Conservation (phyloP, 2,113 vertebrate genomes). For the Solenodon paradoxus region DNA sequence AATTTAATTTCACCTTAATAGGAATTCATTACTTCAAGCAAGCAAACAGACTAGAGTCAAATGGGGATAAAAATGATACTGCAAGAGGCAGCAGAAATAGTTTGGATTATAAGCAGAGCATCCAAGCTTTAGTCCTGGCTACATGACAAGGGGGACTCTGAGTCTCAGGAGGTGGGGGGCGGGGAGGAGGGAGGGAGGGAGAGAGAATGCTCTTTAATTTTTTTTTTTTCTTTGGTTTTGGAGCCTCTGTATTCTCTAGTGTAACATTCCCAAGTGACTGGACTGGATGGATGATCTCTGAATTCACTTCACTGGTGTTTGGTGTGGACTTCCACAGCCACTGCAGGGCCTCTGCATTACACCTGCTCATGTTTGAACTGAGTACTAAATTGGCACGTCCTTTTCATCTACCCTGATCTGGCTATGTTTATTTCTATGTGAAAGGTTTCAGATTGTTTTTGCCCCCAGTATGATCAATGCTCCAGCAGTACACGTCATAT, state of each 20-base stretch:
- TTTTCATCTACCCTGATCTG: not conserved
- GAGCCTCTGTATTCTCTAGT: not conserved
- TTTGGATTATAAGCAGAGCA: not conserved
- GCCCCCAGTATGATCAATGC: not conserved
- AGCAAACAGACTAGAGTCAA: not conserved
- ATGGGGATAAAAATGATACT: conserved; percentile 4
- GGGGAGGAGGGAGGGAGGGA: too few species aligned
- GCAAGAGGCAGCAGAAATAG: conserved; percentile 1
- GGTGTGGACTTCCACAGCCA: not conserved
- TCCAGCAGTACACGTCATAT: not conserved
- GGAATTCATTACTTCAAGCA: not conserved
- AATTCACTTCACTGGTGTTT: not conserved
- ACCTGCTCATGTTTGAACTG: conserved; percentile 14
- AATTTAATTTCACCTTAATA: conserved; percentile 28
- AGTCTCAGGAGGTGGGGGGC: too few species aligned
- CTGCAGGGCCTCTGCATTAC: not conserved
- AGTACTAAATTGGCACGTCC: not conserved
- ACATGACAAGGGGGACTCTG: not conserved
- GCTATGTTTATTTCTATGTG: not conserved
- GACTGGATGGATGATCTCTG: not conserved
- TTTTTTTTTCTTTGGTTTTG: too few species aligned
- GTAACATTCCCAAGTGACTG: not conserved
- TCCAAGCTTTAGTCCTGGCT: not conserved
- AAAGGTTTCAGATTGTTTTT: not conserved
- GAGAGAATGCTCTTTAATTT: too few species aligned